These are phyloP conservation scores for Auanema sp. DNA, from an alignment of 2,888 invertebrate species.

Conservation along the genomic window DNA sequence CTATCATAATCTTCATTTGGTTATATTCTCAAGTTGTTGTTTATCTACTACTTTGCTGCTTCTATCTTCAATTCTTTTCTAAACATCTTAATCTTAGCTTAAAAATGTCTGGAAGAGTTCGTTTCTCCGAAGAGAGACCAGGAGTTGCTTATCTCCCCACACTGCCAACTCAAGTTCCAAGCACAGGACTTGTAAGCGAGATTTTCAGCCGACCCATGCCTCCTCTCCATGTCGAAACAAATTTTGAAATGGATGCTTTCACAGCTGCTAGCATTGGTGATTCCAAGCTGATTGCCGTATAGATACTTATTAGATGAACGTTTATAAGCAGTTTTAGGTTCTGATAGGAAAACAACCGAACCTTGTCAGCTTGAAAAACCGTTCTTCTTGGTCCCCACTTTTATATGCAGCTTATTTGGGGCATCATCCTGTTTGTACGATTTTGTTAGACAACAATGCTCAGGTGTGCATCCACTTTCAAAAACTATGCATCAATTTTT, in stretches of 20 bases:
- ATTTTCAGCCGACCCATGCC: constrained; percentile 34
- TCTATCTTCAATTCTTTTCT: too few relatives aligned
- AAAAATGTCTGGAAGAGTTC: constrained; percentile 34
- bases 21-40: too few relatives aligned
- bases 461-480: constrained; percentile 54
- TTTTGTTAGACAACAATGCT: constrained; percentile 82
- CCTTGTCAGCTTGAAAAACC: constrained; percentile 24
- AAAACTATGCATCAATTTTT: constrained; percentile 6
- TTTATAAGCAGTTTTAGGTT: too few relatives aligned
- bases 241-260: constrained; percentile 41
- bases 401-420: constrained; percentile 95
- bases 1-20: too few relatives aligned
- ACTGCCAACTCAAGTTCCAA: constrained; percentile 5
- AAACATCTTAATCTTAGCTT: constrained; percentile 1
- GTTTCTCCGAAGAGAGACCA: constrained; percentile 40
- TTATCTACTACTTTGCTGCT: too few relatives aligned
- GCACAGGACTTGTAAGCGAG: constrained; percentile 19
- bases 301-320: too few relatives aligned
- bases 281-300: constrained; percentile 23
- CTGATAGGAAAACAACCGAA: constrained; percentile 12
- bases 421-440: constrained; percentile 80
- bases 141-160: constrained; percentile 37
- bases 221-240: constrained; percentile 17
- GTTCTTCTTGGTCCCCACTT: constrained; percentile 88
- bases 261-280: constrained; percentile 52